phyloP scores from a whole-genome alignment of 2,888 invertebrate species.

The Mantis religiosa region DNA sequence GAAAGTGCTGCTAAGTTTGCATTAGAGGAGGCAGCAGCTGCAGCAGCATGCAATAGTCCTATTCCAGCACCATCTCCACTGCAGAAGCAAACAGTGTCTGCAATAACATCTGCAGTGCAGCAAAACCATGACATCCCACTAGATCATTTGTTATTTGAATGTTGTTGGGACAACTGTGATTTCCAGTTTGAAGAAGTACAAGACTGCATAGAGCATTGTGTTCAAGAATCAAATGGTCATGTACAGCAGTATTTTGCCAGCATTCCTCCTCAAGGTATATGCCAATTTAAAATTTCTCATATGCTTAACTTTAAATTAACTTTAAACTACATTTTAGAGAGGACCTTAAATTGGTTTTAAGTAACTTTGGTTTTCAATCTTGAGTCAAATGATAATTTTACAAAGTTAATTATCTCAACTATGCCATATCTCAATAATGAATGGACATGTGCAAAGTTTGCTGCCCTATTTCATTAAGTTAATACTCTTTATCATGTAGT shows the following conservation, averaged over 20 bases:
- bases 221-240: constrained; percentile 64
- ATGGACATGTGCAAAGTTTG: too few species aligned
- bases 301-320: neutral
- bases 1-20: constrained; percentile 67
- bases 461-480: too few species aligned
- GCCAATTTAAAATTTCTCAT: neutral
- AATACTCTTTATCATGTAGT: too few species aligned
- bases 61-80: constrained; percentile 42
- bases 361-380: too few species aligned
- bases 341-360: too few species aligned
- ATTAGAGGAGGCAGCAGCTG: constrained; percentile 41
- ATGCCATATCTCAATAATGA: too few species aligned
- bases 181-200: constrained; percentile 85
- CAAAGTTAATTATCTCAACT: too few species aligned
- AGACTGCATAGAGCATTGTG: constrained; percentile 87
- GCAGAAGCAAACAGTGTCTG: constrained; percentile 29
- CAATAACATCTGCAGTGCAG: constrained; percentile 27
- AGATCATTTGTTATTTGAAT: constrained; percentile 62
- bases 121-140: neutral
- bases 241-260: constrained; percentile 56
- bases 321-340: neutral
- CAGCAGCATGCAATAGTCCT: constrained; percentile 33
- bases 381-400: too few species aligned
- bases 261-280: constrained; percentile 41
- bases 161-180: constrained; percentile 89